A percentile compares a stretch with the other conserved stretches of the same genome.
These are phyloP conservation scores for Polymixis flavicincta DNA, from an alignment of 2,888 invertebrate genomes.

Conservation along the genomic window DNA sequence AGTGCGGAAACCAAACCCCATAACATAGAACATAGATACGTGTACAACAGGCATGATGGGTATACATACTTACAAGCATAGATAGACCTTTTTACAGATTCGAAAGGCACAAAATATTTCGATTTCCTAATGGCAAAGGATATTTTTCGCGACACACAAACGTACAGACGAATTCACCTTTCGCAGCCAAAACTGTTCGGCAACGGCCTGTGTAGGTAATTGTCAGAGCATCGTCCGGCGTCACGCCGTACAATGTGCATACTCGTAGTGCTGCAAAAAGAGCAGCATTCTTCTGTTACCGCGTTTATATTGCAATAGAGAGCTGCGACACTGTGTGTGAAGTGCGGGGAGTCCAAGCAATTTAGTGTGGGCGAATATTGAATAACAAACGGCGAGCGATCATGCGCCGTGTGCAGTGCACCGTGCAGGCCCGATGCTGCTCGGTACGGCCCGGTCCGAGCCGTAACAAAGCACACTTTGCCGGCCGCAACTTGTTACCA, in stretches of 20 bases:
- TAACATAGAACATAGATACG: too few relatives aligned
- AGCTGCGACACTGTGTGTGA: slow-evolving; percentile 7
- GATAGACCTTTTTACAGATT: background rate
- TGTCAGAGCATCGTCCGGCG: background rate
- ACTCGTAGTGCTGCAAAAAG: slow-evolving; percentile 6
- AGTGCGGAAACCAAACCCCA: too few relatives aligned
- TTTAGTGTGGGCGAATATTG: slow-evolving; percentile 28
- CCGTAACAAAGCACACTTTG: slow-evolving; percentile 1
- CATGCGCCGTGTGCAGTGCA: background rate
- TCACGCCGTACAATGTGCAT: background rate
- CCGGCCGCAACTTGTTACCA: background rate
- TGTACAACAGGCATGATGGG: background rate
- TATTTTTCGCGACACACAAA: background rate
- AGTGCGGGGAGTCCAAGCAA: background rate
- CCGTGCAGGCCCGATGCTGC: too few relatives aligned
- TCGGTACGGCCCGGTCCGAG: too few relatives aligned
- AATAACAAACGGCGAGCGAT: slow-evolving; percentile 29
- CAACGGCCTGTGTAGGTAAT: background rate
- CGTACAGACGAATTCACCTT: background rate
- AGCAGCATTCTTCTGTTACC: slow-evolving; percentile 8
- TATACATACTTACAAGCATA: background rate
- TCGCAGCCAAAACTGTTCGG: background rate
- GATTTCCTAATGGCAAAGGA: background rate
- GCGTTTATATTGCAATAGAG: slow-evolving; percentile 23
- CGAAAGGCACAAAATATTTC: background rate